Evolutionary conservation across 1,140 invertebrate genomes (phyloP).

Genomic region (Cepaea nemoralis): DNA sequence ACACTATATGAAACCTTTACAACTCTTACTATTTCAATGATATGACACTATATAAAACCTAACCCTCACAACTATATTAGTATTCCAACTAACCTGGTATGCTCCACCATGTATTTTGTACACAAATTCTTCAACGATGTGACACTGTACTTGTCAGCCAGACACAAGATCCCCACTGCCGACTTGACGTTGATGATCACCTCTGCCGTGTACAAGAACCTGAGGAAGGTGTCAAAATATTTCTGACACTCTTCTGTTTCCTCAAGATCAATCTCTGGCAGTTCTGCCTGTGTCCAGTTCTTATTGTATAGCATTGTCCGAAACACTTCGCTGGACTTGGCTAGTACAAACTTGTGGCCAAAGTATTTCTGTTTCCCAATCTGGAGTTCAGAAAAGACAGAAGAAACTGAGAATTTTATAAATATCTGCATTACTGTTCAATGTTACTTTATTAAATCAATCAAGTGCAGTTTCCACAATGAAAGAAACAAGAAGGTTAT

Average conservation of each 20-base stretch:
- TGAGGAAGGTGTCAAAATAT: slow-evolving; percentile 69
- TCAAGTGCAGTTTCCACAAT: not conserved
- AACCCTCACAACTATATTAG: too few relatives aligned
- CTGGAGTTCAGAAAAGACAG: not conserved
- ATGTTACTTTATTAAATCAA: not conserved
- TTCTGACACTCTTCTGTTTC: slow-evolving; percentile 68
- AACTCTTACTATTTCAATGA: too few relatives aligned
- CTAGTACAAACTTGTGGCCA: slow-evolving; percentile 71
- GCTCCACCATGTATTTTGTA: slow-evolving; percentile 69
- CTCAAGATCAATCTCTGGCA: slow-evolving; percentile 63
- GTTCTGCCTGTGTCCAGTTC: slow-evolving; percentile 57
- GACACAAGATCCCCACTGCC: slow-evolving; percentile 70
- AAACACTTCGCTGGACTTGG: slow-evolving; percentile 71
- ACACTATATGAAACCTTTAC: too few relatives aligned
- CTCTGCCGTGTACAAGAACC: slow-evolving; percentile 70
- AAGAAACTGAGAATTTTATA: not conserved
- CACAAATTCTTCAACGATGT: slow-evolving; percentile 68
- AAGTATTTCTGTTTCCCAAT: slow-evolving; percentile 61
- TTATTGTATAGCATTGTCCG: slow-evolving; percentile 69
- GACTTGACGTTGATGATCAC: slow-evolving; percentile 63
- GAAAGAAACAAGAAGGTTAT: too few relatives aligned
- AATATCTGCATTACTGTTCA: not conserved
- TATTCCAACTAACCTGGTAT: slow-evolving; percentile 54
- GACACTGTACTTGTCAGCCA: slow-evolving; percentile 72
- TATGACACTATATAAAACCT: too few relatives aligned